Evolutionary conservation across 2,888 invertebrate species (phyloP), one percentile per base, ranked within the genome.

Genomic region (Acleris holmiana): DNA sequence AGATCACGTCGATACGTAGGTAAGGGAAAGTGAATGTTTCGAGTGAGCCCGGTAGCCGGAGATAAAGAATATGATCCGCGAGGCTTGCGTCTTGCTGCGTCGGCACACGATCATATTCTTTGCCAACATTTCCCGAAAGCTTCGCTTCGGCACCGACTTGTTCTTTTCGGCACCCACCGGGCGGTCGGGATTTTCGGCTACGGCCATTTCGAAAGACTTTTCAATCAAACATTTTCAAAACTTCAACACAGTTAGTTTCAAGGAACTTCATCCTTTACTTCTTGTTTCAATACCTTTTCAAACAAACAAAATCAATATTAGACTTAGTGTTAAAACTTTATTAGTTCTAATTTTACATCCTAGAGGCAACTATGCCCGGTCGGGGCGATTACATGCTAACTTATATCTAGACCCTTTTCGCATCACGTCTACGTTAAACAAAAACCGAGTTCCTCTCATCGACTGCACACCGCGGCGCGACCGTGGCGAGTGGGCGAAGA

Each of bases 231-330:
- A 89, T 90, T 91, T 91, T 90, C 90, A 89, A 91, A 88, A 92
- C 92, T 93, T 92, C 91, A 90, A 91, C 85, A 90, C 86, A 91
- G 88, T 86, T 89, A 91, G 84, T 89, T 91, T 92, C 91, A 91
- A 91, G 91, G 92, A 92, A 94, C 93, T 94, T 95, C 95, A 95
- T 95, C 95, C 95, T 94, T 95, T 94, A 95, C 95, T 95, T 95
- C 95, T 95, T 95, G 95, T 95, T 95, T 95, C 95, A 95, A 95
- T 94, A 95, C 95, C 95, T 95, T 95, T 94, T 95, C 94, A 95
- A 95, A 95, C 94, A 95, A 95, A 95, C 95, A 95, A 95, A 95
- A 94, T 94, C 92, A 93, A 93, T 87, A 94, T 94, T 94, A 94
- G 94, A 93, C 90, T 93, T 92, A 85, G 83, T 86, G 82, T 88